Evolutionary conservation across 2,113 vertebrate species (phyloP), one percentile per base, ranked within the genome.

Genomic region (Pedionomus torquatus): DNA sequence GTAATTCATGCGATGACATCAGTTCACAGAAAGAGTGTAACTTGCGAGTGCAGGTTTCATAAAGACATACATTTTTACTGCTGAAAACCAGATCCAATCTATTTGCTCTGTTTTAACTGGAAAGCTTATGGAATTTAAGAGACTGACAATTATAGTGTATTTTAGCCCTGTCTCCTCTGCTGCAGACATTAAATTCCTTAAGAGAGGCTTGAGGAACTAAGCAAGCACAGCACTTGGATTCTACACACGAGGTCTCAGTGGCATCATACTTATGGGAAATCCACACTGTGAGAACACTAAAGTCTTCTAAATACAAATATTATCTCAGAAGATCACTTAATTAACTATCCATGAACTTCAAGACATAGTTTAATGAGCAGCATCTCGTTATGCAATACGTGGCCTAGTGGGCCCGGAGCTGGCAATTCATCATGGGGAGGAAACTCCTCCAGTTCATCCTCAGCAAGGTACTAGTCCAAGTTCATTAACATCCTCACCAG

Each of bases 231-330:
- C 16, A 25, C 52, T 46, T 90, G 72, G 58, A 33, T 84, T 84
- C 37, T 31, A 25, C 68, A 52, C 26, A 48, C 20, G 25, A 31
- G 33, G 21, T 61, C 33, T 61, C 48, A 31, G 18, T 30, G 21
- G 41, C 33, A 66, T 35, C 57, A 37, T n/a, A 18, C 61, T 41
- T 52, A 24, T 28, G 20, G 55, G 61, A 79, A 76, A 64, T 39
- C 17, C 0, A 0, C 14, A 9, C 25, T 51, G 31, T 33, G 35
- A 71, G 65, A 80, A 55, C 30, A 44, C 3, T 1, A 14, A 55
- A 15, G 31, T 51, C 21, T 49, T 78, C 70, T 61, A 51, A 60
- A 74, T 30, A 63, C 17, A 76, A 55, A 13, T 55, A 61, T 46
- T 52, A 63, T 43, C 39, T 24, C 37, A 49, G 37, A 70, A 71